A percentile compares a stretch with the other conserved stretches of the same genome.
Conservation (phyloP, 2,797 vertebrate species). For the Hemibagrus guttatus region DNA sequence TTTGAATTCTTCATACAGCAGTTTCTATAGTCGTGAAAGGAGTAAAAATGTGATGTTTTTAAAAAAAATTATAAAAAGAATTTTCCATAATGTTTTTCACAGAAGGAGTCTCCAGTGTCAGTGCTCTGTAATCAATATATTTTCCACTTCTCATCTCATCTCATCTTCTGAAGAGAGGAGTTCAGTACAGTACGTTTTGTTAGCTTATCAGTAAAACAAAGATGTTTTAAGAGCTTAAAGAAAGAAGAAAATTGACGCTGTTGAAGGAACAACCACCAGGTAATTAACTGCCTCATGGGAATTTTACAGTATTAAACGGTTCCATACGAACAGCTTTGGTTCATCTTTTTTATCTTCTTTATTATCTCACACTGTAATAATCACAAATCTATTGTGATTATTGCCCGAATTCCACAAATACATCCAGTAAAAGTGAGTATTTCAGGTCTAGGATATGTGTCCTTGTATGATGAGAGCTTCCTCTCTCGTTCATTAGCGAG, state of each 20-base stretch:
- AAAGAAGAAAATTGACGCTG: background rate
- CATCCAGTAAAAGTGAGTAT: background rate
- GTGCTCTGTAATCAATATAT: no score
- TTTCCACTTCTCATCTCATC: no score
- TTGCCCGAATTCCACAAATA: background rate
- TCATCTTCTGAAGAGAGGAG: no score
- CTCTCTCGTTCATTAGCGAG: constrained; percentile 26
- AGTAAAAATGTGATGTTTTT: background rate
- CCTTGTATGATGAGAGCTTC: background rate
- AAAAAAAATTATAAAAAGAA: no score
- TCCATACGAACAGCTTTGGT: no score
- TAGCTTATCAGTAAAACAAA: no score
- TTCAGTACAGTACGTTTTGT: no score
- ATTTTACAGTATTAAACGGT: background rate
- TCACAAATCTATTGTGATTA: no score
- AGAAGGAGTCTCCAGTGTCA: no score
- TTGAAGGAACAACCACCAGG: background rate
- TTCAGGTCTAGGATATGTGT: background rate
- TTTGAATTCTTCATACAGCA: background rate
- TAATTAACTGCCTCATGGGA: background rate
- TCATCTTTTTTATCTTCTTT: background rate
- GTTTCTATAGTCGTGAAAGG: no score
- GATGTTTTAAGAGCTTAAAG: no score
- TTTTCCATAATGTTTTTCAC: background rate
- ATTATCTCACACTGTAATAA: background rate